Evolutionary conservation across 2,888 invertebrate species (phyloP), one percentile per base, ranked within the genome.

Genomic region (Rhingia campestris): DNA sequence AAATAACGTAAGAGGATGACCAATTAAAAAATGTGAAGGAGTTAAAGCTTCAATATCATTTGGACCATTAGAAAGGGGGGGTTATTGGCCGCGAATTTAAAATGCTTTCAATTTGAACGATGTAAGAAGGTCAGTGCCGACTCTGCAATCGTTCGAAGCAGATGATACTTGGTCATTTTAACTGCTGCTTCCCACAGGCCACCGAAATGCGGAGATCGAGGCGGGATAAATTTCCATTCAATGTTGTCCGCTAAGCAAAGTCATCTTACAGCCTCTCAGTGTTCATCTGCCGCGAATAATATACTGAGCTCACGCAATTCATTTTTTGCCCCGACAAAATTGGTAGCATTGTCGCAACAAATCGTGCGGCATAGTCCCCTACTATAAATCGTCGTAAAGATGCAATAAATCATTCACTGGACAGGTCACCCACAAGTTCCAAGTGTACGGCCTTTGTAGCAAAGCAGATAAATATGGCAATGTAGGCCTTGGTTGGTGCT

Each of bases 381-480:
- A 22, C 22, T 22, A 22, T 22, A 22, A 22, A 22, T 1, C 22
- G 22, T 22, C 22, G 22, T 22, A 22, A 22, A 22, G 22, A 22
- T 22, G 22, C 22, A 22, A 22, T 22, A 22, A 85, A 80, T 4
- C 59, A 66, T 14, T 61, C 64, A 0, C 58, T 35, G 0, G 79
- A 59, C 0, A 86, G 12, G 10, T 69, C 74, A 1, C 43, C 32
- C 0, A 61, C 76, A 2, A 69, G 49, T 30, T 86, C 82, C 0
- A 80, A 12, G 35, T 80, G 82, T 9, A 82, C 43, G 0, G 76
- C 73, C 54, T 73, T 80, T 1, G 64, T 75, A 2, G 59, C 32
- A 6, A 86, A 59, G 41, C 81, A 86, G 7, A 73, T 41, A 10
- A 86, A 86, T 7, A 81, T 37, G 4, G 61, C 63, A 3, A 72